Evolutionary conservation across 2,113 vertebrate genomes (phyloP), one percentile per base, ranked within the genome.

Genomic region (Dicrurus megarhynchus): DNA sequence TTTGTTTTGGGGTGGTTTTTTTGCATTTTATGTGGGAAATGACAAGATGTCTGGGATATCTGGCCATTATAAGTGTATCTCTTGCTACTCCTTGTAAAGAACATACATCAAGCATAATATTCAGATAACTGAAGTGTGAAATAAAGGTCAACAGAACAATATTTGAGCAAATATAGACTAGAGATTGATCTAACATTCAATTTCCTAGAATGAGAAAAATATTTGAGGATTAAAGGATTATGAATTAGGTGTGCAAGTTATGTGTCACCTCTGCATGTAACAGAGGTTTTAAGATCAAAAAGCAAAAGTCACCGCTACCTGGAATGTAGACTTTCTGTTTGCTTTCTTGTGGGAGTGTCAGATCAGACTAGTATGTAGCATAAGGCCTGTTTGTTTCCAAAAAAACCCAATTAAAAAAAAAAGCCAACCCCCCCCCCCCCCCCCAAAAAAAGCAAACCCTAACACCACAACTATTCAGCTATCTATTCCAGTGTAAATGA

Each of bases 131-230:
- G 91, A 90, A 23, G 16, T 77, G 44, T 73, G 76, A 85, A 93
- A 92, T 84, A 94, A 94, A 90, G 85, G 92, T 93, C 93, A 96
- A 44, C 35, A 46, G 74, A 90, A 77, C 56, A 83, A 52, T 88
- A 93, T 88, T 86, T 93, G 82, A 84, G 68, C 35, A 74, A 74
- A 27, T 56, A 90, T 13, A 91, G 50, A 79, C 46, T 85, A 69
- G 63, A 84, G 39, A 74, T 74, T 86, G 67, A 90, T 80, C 47
- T 91, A 84, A 70, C n/a, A 74, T 81, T 92, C 68, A 37, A 8
- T 84, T 92, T 90, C 28, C 56, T 49, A 70, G 63, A 23, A 86
- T 55, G 11, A 77, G 28, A 77, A 80, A 88, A 84, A 55, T 52
- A 91, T 70, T 57, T 75, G 71, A 77, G 71, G 76, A 93, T 96